A percentile compares a stretch with the other conserved stretches of the same genome.
Evolutionary conservation across 2,113 vertebrate genomes (phyloP).

Genomic region (Catagonus wagneri): DNA sequence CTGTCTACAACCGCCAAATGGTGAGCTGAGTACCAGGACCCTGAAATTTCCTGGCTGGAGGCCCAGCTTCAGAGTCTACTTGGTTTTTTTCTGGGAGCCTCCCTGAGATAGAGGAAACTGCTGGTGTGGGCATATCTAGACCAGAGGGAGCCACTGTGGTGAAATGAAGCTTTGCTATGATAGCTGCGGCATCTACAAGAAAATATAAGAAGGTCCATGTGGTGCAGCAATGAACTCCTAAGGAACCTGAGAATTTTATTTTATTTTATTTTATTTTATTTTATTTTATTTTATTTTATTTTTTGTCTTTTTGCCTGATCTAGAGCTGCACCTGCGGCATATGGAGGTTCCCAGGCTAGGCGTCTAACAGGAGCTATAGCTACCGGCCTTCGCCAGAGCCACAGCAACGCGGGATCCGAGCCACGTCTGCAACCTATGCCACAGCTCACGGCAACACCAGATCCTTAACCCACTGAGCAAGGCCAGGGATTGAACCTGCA

Average conservation of each 20-base stretch:
- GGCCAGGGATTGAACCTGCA: no score
- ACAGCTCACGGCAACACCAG: no score
- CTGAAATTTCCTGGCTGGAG: not conserved
- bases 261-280: no score
- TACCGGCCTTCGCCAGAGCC: no score
- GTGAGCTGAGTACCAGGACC: not conserved
- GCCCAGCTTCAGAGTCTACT: not conserved
- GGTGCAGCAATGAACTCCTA: not conserved
- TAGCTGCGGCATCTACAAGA: not conserved
- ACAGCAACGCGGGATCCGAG: no score
- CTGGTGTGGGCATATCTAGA: not conserved
- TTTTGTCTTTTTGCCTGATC: no score
- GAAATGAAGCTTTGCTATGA: not conserved
- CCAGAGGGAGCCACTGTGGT: not conserved
- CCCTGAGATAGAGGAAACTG: not conserved
- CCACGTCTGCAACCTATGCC: no score
- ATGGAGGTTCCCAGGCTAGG: no score
- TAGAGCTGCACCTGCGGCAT: no score
- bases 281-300: no score
- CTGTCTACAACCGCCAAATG: not conserved
- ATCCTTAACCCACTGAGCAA: no score
- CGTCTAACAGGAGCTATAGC: no score
- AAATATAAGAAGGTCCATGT: rapidly evolving
- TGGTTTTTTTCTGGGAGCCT: not conserved
- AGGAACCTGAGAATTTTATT: not conserved